Conservation (phyloP, 23 tunicate genomes). For the Diplosoma virens region DNA sequence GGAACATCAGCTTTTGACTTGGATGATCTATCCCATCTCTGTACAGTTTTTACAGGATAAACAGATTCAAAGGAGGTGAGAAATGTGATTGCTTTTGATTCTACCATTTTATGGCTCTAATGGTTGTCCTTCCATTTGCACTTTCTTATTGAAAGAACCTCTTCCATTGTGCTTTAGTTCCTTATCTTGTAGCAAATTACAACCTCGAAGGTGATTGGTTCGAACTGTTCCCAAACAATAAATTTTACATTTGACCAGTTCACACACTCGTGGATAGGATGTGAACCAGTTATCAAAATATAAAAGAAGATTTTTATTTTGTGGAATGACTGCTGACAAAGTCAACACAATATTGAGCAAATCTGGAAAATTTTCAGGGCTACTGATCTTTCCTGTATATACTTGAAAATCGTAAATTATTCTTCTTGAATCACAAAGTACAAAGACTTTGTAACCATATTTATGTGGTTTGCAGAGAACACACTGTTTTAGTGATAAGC, state of each 20-base stretch:
- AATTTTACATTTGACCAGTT: background rate
- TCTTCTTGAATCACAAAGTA: background rate
- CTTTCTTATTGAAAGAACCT: background rate
- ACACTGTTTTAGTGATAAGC: background rate
- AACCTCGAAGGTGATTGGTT: background rate
- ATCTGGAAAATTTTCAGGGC: constrained; percentile 6
- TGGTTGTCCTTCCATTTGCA: background rate
- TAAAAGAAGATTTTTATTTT: background rate
- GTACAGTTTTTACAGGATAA: background rate
- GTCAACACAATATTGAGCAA: constrained; percentile 19
- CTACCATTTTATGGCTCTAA: constrained; percentile 20
- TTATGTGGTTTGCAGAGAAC: constrained; percentile 18
- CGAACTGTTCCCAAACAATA: constrained; percentile 11
- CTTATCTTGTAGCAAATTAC: constrained; percentile 4
- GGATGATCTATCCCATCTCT: background rate
- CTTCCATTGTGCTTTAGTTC: background rate
- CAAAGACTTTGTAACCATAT: constrained; percentile 25
- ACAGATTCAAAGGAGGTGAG: constrained; percentile 8
- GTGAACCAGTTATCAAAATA: constrained; percentile 26
- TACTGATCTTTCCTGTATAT: background rate
- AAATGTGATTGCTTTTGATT: constrained; percentile 7
- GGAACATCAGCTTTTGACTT: background rate
- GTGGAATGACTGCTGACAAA: background rate
- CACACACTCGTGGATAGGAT: background rate
- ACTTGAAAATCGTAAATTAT: constrained; percentile 12